Evolutionary conservation across 2,113 vertebrate genomes (phyloP).

Genomic region (Scomber japonicus): DNA sequence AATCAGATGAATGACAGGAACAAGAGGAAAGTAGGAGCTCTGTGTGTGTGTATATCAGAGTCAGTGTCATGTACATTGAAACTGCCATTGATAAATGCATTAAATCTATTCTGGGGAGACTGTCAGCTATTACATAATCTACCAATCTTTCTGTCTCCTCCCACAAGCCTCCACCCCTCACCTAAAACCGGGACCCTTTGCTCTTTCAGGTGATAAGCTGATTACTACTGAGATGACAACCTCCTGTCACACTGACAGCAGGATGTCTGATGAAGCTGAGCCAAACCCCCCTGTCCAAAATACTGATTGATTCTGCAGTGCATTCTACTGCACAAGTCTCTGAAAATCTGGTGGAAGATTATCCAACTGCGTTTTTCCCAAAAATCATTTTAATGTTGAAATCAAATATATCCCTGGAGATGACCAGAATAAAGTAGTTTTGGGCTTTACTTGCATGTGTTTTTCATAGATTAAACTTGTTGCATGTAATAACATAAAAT

Average conservation of each 20-base stretch:
- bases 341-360: slow-evolving; percentile 27
- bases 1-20: too few relatives aligned
- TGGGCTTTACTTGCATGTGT: not conserved
- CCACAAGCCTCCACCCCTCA: not conserved
- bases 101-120: not conserved
- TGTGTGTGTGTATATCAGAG: too few relatives aligned
- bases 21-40: too few relatives aligned
- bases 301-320: slow-evolving; percentile 27
- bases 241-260: slow-evolving; percentile 38
- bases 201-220: slow-evolving; percentile 70
- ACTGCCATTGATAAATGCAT: not conserved
- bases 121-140: slow-evolving; percentile 37
- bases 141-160: slow-evolving; percentile 11
- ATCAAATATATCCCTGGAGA: slow-evolving; percentile 11
- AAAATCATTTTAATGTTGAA: slow-evolving; percentile 9
- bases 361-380: not conserved
- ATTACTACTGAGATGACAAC: slow-evolving; percentile 49
- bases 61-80: slow-evolving; percentile 1
- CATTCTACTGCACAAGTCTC: not conserved
- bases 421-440: not conserved
- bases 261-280: slow-evolving; percentile 42
- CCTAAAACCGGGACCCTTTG: slow-evolving; percentile 22
- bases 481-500: not conserved
- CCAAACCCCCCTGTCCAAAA: slow-evolving; percentile 28
- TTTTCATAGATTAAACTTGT: slow-evolving; percentile 7